These are phyloP conservation scores for Conus betulinus DNA, from an alignment of 1,140 invertebrate species.

Conservation along the genomic window DNA sequence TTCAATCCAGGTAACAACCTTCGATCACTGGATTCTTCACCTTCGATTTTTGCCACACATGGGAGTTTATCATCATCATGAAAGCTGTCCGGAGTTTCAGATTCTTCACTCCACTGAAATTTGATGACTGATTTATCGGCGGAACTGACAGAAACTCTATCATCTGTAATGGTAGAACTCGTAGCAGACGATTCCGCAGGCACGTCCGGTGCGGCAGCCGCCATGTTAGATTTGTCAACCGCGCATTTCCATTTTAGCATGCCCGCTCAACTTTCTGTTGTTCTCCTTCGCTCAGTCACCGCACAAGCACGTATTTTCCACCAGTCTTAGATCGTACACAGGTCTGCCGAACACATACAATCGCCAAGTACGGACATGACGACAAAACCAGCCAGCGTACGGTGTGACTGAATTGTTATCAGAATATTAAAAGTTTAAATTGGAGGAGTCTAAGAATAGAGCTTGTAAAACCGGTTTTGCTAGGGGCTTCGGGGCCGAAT, in stretches of 20 bases:
- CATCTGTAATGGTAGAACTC: not conserved
- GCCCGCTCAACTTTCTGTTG: not conserved
- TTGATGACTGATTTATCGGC: not conserved
- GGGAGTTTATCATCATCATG: constrained; percentile 53
- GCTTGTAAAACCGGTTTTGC: constrained; percentile 10
- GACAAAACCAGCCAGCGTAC: too few species aligned
- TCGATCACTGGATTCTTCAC: constrained; percentile 4
- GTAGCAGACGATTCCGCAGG: not conserved
- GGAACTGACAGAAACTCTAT: not conserved
- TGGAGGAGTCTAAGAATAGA: not conserved
- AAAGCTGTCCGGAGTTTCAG: constrained; percentile 32
- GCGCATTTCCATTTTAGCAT: constrained; percentile 21
- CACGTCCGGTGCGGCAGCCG: constrained; percentile 13
- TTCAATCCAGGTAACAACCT: constrained; percentile 53
- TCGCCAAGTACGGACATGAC: too few species aligned
- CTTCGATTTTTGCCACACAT: constrained; percentile 48
- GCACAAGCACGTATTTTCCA: too few species aligned
- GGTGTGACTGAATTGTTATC: not conserved
- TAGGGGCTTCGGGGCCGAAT: too few species aligned
- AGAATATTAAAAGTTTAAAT: not conserved
- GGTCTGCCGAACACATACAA: too few species aligned
- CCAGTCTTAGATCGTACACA: too few species aligned
- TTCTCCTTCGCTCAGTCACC: too few species aligned
- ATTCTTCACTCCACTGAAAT: constrained; percentile 42
- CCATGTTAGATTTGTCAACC: constrained; percentile 23